A percentile compares a stretch with the other conserved stretches of the same genome.
phyloP scores from a whole-genome alignment of 2,888 invertebrate genomes.

The Keiferia lycopersicella region DNA sequence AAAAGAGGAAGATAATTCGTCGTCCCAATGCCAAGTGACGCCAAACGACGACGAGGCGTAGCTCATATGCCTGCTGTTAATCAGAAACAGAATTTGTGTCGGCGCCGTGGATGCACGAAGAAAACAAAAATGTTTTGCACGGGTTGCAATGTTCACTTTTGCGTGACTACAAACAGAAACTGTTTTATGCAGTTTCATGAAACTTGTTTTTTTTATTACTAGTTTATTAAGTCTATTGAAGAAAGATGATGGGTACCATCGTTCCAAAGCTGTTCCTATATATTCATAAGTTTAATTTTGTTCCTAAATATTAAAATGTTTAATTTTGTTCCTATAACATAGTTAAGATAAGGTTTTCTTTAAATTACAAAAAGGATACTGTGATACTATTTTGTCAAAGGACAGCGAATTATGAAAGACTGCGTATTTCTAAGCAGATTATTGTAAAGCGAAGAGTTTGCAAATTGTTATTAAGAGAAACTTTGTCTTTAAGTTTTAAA shows the following conservation, averaged over 20 bases:
- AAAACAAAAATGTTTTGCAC: conserved; percentile 15
- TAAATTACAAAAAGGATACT: no score
- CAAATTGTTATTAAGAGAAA: no score
- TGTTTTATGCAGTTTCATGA: conserved; percentile 13
- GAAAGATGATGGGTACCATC: no score
- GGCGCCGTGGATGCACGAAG: conserved; percentile 4
- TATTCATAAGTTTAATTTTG: conserved; percentile 7
- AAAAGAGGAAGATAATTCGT: conserved; percentile 7
- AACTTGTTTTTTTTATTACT: background rate
- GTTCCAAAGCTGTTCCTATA: conserved; percentile 1
- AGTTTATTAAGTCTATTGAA: background rate
- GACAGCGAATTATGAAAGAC: no score
- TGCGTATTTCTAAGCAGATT: no score
- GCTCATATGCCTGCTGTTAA: conserved; percentile 10
- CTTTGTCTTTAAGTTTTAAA: no score
- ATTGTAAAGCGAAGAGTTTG: no score
- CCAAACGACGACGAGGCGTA: conserved; percentile 6
- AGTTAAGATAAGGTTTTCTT: background rate
- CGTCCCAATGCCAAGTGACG: conserved; percentile 10
- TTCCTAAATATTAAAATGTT: background rate
- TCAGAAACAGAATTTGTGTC: conserved; percentile 10
- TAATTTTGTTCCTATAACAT: conserved; percentile 1
- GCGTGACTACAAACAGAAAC: conserved; percentile 5
- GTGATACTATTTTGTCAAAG: no score
- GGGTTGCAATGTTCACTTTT: conserved; percentile 10